phyloP scores from a whole-genome alignment of 1,140 invertebrate species.

The Sycophila sp. region DNA sequence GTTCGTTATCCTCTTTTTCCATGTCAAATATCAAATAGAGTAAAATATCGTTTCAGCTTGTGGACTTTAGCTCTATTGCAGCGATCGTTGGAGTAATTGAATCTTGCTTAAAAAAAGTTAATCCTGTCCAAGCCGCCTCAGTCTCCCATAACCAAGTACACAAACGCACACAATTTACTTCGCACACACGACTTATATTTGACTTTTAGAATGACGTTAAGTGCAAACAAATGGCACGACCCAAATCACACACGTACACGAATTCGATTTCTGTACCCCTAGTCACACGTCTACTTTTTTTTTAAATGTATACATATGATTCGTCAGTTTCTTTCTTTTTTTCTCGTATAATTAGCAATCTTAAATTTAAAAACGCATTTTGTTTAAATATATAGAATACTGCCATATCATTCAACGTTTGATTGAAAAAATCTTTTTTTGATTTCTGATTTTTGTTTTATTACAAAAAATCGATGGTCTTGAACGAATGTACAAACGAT shows the following conservation, averaged over 20 bases:
- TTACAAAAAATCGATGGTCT: neutral
- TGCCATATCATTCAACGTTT: constrained; percentile 12
- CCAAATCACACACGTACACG: constrained; percentile 7
- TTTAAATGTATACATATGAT: constrained; percentile 1
- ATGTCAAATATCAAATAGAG: too few species aligned
- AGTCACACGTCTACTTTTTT: neutral
- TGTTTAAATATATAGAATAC: constrained; percentile 29
- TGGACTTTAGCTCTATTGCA: too few species aligned
- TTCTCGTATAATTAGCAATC: constrained; percentile 30
- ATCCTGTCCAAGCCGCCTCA: too few species aligned
- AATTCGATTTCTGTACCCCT: neutral
- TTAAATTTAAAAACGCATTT: constrained; percentile 28
- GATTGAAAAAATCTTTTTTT: constrained; percentile 9
- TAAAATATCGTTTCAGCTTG: too few species aligned
- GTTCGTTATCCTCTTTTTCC: too few species aligned
- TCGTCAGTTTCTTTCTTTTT: neutral
- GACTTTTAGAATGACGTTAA: constrained; percentile 26
- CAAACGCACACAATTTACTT: constrained; percentile 1
- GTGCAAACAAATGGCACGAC: constrained; percentile 26
- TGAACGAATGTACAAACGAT: too few species aligned
- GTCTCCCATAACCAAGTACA: constrained; percentile 29
- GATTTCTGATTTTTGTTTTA: neutral
- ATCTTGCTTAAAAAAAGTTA: too few species aligned
- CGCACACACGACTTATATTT: constrained; percentile 5
- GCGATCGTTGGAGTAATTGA: too few species aligned